These are phyloP conservation scores for Neoarius graeffei DNA, from an alignment of 2,113 vertebrate genomes.

Conservation along the genomic window DNA sequence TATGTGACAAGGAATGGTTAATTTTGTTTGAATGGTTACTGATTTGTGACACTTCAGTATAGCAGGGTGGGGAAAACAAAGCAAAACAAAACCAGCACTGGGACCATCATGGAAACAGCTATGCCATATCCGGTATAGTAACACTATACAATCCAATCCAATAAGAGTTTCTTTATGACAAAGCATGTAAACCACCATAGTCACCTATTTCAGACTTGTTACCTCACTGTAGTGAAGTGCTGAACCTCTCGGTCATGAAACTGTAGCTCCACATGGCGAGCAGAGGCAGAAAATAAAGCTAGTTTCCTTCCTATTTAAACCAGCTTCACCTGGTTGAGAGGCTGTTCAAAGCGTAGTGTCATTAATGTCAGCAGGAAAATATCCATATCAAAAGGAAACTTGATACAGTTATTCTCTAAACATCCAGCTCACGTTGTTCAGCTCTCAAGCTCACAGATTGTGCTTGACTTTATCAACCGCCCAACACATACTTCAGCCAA, in stretches of 20 bases:
- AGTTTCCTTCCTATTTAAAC: background rate
- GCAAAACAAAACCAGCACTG: background rate
- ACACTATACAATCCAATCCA: background rate
- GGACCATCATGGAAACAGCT: too few relatives aligned
- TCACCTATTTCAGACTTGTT: background rate
- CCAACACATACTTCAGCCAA: constrained; percentile 9
- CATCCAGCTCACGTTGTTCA: too few relatives aligned
- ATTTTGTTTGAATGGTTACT: background rate
- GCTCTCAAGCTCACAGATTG: accelerated
- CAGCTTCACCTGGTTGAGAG: background rate
- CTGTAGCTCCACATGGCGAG: constrained; percentile 10
- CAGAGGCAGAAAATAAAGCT: background rate
- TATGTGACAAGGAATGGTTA: background rate
- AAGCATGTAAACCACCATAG: background rate
- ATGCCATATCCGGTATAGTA: background rate
- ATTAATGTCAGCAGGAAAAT: background rate
- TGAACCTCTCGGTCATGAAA: background rate
- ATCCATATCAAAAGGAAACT: background rate
- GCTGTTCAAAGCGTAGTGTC: too few relatives aligned
- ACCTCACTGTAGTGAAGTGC: background rate
- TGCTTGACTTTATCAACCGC: background rate
- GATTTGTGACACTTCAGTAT: background rate
- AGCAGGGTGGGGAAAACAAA: background rate
- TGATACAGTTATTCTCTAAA: background rate
- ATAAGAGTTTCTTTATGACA: background rate